Percentiles rank a stretch among this genome's conserved stretches.
These are phyloP conservation scores for Hemichromis elongatus DNA, from an alignment of 2,113 vertebrate species.

Conservation along the genomic window DNA sequence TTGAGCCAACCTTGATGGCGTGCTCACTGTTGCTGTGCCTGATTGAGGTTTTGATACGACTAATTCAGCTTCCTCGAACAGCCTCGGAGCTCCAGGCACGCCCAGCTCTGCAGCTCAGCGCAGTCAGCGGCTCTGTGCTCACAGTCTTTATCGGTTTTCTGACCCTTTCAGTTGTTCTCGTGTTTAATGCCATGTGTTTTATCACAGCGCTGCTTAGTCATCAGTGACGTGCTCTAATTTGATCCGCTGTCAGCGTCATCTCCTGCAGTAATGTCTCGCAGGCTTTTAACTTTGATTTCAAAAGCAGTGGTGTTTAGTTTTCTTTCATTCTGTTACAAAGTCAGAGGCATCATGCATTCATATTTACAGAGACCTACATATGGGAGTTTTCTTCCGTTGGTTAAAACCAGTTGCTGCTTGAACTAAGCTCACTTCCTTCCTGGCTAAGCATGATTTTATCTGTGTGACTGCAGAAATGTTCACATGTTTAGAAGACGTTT, in stretches of 20 bases:
- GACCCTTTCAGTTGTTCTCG: background rate
- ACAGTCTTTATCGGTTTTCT: background rate
- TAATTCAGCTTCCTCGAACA: background rate
- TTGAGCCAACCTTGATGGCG: background rate
- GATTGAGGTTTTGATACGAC: background rate
- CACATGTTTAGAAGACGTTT: background rate
- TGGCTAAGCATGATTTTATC: background rate
- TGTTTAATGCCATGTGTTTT: background rate
- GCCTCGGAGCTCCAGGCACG: accelerated
- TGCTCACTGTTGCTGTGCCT: background rate
- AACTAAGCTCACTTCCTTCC: background rate
- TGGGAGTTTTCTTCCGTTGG: background rate
- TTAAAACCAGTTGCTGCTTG: background rate
- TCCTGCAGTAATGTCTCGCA: background rate
- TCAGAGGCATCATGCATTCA: background rate
- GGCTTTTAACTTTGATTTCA: background rate
- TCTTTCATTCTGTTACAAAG: background rate
- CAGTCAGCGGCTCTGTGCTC: background rate
- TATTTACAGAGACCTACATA: background rate
- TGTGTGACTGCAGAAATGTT: accelerated
- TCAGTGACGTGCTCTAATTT: accelerated
- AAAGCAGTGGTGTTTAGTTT: background rate
- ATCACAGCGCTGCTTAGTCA: background rate
- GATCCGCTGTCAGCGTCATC: background rate
- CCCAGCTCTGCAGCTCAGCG: background rate